Percentiles rank a stretch among this genome's conserved stretches.
Evolutionary conservation across 2,113 vertebrate species (phyloP).

Genomic region (Mastomys natalensis): DNA sequence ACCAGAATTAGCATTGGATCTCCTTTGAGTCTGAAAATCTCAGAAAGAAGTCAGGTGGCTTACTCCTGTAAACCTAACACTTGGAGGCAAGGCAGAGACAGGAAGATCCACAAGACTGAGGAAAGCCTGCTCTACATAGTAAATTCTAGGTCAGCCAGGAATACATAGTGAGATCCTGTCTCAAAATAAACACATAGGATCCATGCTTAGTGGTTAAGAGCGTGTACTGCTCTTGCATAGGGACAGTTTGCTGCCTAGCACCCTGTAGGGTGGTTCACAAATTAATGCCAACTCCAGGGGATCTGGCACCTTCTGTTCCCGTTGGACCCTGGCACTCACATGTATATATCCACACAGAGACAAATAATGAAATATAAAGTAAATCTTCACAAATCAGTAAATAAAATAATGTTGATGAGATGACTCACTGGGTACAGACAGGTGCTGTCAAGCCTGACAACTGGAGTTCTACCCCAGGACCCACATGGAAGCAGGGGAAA

Average conservation of each 20-base stretch:
- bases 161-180: not conserved
- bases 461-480: not conserved
- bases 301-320: not conserved
- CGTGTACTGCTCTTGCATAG: not conserved
- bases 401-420: not conserved
- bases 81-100: not conserved
- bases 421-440: not conserved
- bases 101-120: not conserved
- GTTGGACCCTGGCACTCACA: not conserved
- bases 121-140: not conserved
- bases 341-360: not conserved
- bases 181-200: not conserved
- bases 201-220: not conserved
- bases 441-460: not conserved
- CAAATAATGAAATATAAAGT: not conserved
- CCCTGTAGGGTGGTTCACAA: not conserved
- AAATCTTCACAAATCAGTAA: not conserved
- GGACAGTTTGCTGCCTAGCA: no score
- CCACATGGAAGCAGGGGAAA: not conserved
- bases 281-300: not conserved
- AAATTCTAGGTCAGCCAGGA: not conserved
- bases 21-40: slow-evolving; percentile 21
- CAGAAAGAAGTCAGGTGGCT: not conserved
- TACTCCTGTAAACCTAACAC: not conserved
- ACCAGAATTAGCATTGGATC: not conserved